Evolutionary conservation across 2,797 vertebrate species (phyloP).

Genomic region (Pelodytes ibericus): DNA sequence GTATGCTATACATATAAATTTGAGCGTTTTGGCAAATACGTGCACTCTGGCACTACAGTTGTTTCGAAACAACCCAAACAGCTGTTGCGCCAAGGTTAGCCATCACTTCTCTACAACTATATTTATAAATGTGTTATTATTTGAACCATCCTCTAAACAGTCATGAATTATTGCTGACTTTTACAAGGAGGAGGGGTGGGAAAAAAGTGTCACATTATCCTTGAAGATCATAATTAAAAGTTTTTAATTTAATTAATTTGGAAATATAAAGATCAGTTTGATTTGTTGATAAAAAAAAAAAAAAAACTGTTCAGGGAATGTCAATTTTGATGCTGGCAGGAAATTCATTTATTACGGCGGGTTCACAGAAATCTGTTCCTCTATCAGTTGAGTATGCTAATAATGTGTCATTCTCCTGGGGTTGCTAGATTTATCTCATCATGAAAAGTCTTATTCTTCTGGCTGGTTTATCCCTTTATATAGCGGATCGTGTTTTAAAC

Average conservation of each 20-base stretch:
- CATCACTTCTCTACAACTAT: too few relatives aligned
- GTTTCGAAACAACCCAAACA: too few relatives aligned
- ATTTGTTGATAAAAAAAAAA: too few relatives aligned
- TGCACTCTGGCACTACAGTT: too few relatives aligned
- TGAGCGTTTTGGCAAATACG: too few relatives aligned
- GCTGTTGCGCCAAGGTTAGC: too few relatives aligned
- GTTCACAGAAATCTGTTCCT: not conserved
- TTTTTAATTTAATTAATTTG: constrained; percentile 26
- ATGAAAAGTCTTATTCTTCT: constrained; percentile 5
- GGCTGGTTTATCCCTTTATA: constrained; percentile 39
- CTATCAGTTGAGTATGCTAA: constrained; percentile 21
- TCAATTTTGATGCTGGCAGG: not conserved
- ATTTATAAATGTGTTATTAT: too few relatives aligned
- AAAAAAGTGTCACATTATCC: not conserved
- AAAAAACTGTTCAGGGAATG: not conserved
- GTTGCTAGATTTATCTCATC: constrained; percentile 15
- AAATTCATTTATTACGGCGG: constrained; percentile 23
- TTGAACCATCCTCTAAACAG: too few relatives aligned
- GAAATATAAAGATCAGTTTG: constrained; percentile 15
- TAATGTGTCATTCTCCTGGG: constrained; percentile 16
- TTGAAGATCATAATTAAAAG: constrained; percentile 17
- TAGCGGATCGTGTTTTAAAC: constrained; percentile 46
- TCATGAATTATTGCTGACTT: too few relatives aligned
- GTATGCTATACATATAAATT: too few relatives aligned
- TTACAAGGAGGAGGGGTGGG: too few relatives aligned